Evolutionary conservation across 2,113 vertebrate genomes (phyloP), one percentile per base, ranked within the genome.

Genomic region (Macrotus californicus): DNA sequence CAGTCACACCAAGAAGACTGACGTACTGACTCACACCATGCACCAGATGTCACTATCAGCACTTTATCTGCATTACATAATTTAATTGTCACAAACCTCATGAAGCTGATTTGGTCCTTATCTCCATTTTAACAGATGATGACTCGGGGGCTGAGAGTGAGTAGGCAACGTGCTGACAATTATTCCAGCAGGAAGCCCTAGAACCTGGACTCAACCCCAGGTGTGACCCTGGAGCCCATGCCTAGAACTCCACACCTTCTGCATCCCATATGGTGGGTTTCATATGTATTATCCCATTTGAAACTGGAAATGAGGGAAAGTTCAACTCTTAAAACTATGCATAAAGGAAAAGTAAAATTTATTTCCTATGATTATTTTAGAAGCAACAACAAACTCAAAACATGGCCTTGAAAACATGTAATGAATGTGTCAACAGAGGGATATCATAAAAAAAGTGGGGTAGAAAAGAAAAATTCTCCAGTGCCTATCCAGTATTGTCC

Each of bases 321-420:
- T 72, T 34, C 50, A 59, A 59, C 36, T 61, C 79, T 73, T 11
- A 61, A 91, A 66, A 77, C 59, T 94, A 39, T n/a, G 83, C n/a
- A 11, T 15, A 36, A 95, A 48, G 34, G 24, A 73, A 95, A 48
- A 22, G 50, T 6, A 67, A 52, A 92, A 66, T 24, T 52, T 96
- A 36, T 70, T 89, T 46, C 41, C 48, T 72, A 10, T 52, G 10
- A 31, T 67, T 39, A 0, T 56, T 34, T 95, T 50, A 87, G 73
- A 67, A 90, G 6, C 36, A 87, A 72, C 3, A 50, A 46, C 2
- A 66, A 91, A 43, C 11, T 92, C 39, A 54, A 82, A 91, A 43
- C 22, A 79, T 3, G 0, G 13, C 29, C 73, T 43, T 80, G 22
- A 54, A 43, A 48, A 73, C 7, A 8, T 14, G 8, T 66, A 83